Conservation (phyloP, 2,797 vertebrate genomes). For the Monodelphis domestica region DNA sequence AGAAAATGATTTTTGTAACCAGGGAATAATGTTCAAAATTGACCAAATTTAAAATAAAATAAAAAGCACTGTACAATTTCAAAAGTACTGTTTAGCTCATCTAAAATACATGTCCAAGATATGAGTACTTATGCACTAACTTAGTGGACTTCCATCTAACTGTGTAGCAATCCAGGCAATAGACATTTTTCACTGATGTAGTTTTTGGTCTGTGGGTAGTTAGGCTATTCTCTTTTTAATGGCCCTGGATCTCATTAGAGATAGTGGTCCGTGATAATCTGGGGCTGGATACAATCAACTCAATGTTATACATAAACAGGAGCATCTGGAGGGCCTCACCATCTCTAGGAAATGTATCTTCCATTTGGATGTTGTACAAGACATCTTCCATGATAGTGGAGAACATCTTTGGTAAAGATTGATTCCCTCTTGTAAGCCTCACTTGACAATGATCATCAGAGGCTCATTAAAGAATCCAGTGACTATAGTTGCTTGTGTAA, state of each 20-base stretch:
- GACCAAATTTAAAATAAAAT: no score
- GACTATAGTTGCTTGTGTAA: background rate
- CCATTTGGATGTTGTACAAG: background rate
- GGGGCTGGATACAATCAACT: background rate
- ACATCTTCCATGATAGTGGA: background rate
- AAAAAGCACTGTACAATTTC: background rate
- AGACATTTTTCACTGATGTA: background rate
- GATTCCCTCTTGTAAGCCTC: background rate
- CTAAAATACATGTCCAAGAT: background rate
- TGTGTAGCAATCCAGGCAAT: background rate
- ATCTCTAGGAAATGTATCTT: background rate
- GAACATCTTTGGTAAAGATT: background rate
- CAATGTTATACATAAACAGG: background rate
- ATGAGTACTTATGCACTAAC: background rate
- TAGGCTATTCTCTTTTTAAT: background rate
- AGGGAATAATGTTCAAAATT: no score
- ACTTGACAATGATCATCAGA: background rate
- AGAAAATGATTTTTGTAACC: no score
- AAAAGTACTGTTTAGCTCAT: background rate
- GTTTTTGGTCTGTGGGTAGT: background rate
- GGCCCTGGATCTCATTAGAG: background rate
- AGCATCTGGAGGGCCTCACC: background rate
- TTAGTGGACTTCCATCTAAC: background rate
- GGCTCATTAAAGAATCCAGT: background rate
- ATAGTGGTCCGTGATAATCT: background rate